Percentiles rank a stretch among this genome's conserved stretches.
These are phyloP conservation scores for Mongoloraphidia duomilia DNA, from an alignment of 2,888 invertebrate species.

Conservation along the genomic window DNA sequence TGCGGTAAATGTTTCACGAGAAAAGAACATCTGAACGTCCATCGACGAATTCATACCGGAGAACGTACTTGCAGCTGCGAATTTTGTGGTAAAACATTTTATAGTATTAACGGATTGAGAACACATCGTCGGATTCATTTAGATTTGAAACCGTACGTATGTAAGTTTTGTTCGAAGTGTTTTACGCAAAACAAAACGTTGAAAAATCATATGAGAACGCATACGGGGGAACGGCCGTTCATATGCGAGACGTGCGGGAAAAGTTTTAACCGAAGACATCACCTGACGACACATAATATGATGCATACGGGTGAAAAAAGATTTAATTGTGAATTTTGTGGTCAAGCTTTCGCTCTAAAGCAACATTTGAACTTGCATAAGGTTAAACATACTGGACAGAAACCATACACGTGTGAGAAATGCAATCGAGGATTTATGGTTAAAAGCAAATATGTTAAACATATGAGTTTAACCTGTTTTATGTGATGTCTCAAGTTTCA, in stretches of 20 bases:
- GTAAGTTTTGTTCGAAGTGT: neutral
- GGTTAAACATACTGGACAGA: constrained; percentile 1
- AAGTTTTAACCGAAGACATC: constrained; percentile 4
- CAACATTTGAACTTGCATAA: constrained; percentile 4
- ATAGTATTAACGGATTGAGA: neutral
- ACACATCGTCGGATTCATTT: constrained; percentile 4
- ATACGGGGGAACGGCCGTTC: constrained; percentile 4
- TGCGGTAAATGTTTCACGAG: constrained; percentile 2
- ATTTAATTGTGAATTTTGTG: constrained; percentile 1
- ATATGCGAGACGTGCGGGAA: constrained; percentile 4
- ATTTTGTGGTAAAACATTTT: constrained; percentile 5
- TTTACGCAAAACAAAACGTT: constrained; percentile 6
- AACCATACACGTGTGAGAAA: too few relatives aligned
- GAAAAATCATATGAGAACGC: constrained; percentile 6
- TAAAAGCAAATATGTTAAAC: too few relatives aligned
- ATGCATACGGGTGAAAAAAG: constrained; percentile 3
- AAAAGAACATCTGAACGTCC: neutral
- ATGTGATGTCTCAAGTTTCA: too few relatives aligned
- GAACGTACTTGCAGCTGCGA: constrained; percentile 2
- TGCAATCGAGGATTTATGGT: too few relatives aligned
- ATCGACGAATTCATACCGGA: constrained; percentile 1
- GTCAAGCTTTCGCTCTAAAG: neutral
- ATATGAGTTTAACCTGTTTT: too few relatives aligned
- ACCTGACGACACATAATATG: constrained; percentile 4
- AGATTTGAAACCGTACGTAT: constrained; percentile 2